Evolutionary conservation across 2,113 vertebrate genomes (phyloP).

Genomic region (Chiloscyllium plagiosum): DNA sequence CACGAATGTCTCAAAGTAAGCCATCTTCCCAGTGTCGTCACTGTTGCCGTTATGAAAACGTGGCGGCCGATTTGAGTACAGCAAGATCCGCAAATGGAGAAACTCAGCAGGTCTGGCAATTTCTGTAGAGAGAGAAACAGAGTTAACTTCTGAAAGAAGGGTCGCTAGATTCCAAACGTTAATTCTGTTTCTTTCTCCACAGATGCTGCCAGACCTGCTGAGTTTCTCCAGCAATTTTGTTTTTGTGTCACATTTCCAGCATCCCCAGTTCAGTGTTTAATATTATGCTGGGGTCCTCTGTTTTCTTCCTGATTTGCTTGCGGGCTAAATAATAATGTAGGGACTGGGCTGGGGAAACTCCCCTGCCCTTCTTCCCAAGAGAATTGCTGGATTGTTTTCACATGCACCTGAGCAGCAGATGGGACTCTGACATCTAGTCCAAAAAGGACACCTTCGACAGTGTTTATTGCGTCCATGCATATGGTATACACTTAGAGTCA

Average conservation of each 20-base stretch:
- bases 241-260: too few species aligned
- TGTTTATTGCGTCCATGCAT: not conserved
- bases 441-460: not conserved
- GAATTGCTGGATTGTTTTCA: too few species aligned
- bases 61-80: not conserved
- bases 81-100: not conserved
- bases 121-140: too few species aligned
- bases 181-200: too few species aligned
- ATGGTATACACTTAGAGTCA: too few species aligned
- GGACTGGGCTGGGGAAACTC: not conserved
- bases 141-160: too few species aligned
- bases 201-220: too few species aligned
- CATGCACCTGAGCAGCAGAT: not conserved
- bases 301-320: not conserved
- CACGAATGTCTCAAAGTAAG: not conserved
- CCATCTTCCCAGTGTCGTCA: not conserved
- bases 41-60: not conserved
- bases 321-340: not conserved
- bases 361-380: not conserved
- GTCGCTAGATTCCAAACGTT: too few species aligned
- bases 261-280: too few species aligned
- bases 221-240: too few species aligned
- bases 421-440: not conserved
- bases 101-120: too few species aligned
- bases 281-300: too few species aligned